A percentile compares a stretch with the other conserved stretches of the same genome.
Evolutionary conservation across 2,113 vertebrate species (phyloP).

Genomic region (Laticauda colubrina): DNA sequence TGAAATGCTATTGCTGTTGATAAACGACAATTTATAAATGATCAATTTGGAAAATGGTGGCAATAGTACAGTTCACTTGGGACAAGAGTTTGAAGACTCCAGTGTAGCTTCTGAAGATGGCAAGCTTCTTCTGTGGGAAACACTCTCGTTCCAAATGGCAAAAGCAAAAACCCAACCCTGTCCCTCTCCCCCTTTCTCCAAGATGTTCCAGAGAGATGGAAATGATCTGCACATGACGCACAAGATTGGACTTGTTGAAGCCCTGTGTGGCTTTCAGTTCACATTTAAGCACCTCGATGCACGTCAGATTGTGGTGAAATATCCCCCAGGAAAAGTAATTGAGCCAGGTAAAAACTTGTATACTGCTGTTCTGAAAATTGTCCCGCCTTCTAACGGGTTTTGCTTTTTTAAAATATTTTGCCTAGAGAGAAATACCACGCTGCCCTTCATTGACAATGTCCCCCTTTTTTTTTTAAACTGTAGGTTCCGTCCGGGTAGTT

Average conservation of each 20-base stretch:
- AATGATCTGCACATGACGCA: slow-evolving; percentile 95
- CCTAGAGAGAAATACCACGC: background rate
- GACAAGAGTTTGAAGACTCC: background rate
- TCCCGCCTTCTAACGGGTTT: background rate
- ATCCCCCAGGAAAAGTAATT: slow-evolving; percentile 96
- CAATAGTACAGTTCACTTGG: background rate
- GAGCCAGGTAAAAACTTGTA: slow-evolving; percentile 83
- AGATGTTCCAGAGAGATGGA: slow-evolving; percentile 84
- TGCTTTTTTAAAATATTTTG: background rate
- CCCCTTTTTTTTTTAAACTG: slow-evolving; percentile 1
- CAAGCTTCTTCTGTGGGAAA: no score
- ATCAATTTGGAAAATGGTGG: background rate
- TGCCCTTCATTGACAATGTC: background rate
- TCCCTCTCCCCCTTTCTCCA: slow-evolving; percentile 16
- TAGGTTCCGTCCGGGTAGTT: slow-evolving; percentile 89
- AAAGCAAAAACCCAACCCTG: background rate
- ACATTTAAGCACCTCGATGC: slow-evolving; percentile 92
- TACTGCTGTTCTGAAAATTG: no score
- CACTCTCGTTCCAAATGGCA: background rate
- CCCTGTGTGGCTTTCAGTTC: slow-evolving; percentile 96
- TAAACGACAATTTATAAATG: background rate
- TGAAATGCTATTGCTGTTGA: background rate
- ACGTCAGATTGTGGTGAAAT: slow-evolving; percentile 94
- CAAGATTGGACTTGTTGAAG: slow-evolving; percentile 95
- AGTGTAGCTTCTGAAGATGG: background rate